Base-by-base conservation (phyloP, 2,888 invertebrate genomes). In the Trichopoda pennipes region DNA sequence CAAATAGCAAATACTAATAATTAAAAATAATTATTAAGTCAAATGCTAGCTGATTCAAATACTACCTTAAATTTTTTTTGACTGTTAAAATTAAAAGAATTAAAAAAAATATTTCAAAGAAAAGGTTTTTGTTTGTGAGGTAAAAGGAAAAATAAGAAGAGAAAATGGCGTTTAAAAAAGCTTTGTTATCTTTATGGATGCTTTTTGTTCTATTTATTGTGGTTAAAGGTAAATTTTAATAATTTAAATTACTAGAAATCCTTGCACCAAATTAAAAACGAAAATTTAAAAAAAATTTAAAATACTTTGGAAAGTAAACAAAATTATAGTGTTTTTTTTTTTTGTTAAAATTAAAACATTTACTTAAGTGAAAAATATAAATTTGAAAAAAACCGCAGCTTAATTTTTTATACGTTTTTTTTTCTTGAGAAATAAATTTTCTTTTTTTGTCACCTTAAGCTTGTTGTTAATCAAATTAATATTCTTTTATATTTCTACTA, bases 201-300 rank as follows among this genome's bases (percentile, higher is more conserved):
- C 55, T 69, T 69, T 53, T 80, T 10, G 28, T 85, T 38, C 69
- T 72, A 64, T 68, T 83, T 51, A 42, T 77, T 10, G 21, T 66
- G 53, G 82, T 81, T 49, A 81, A 84, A 83, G 85, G 85, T 85
- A 85, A 84, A 60, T 73, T 53, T 19, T 42, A 47, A 42, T 55
- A 35, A 55, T 32, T 28, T 3, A 21, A 44, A 23, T 56, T 1
- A n/a, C 2, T 16, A 12, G 9, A 8, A 58, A 64, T 56, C 74
- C 69, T 78, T 78, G 78, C 74, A 66, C 38, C 73, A 70, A 78
- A 60, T 75, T 38, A 21, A 38, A 49, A 56, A 42, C 35, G 16
- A 47, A 16, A 35, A 32, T 4, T 28, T 0, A 49, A 61, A 49
- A 28, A 32, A 23, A 21, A 56, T 19, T 60, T n/a, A 16, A n/a